Percentiles rank a stretch among this genome's conserved stretches.
Evolutionary conservation across 2,888 invertebrate genomes (phyloP).

Genomic region (Leptinotarsa peninsularis): DNA sequence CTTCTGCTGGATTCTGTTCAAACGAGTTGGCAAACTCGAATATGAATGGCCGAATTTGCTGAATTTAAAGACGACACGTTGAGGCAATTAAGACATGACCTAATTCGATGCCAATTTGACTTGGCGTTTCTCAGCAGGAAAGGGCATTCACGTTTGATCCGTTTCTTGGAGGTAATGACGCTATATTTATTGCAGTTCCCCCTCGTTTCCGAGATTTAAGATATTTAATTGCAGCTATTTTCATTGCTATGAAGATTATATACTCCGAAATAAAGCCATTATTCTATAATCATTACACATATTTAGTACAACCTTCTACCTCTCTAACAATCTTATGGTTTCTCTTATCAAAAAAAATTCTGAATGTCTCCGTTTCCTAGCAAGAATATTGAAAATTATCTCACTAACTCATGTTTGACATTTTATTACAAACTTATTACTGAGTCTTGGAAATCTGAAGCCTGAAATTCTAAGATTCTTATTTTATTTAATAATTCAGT

Average conservation of each 20-base stretch:
- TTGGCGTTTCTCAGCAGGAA: slow-evolving; percentile 2
- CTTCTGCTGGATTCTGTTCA: background rate
- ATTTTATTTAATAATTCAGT: too few relatives aligned
- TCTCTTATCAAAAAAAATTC: too few relatives aligned
- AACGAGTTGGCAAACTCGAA: slow-evolving; percentile 10
- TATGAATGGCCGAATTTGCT: slow-evolving; percentile 17
- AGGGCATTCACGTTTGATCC: slow-evolving; percentile 1
- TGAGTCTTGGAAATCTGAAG: too few relatives aligned
- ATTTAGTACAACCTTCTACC: too few relatives aligned
- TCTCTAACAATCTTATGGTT: too few relatives aligned
- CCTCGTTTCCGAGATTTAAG: background rate
- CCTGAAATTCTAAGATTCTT: too few relatives aligned
- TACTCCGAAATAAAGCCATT: background rate
- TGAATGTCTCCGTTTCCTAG: too few relatives aligned
- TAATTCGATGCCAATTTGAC: slow-evolving; percentile 10
- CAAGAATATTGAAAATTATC: too few relatives aligned
- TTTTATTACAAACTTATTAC: too few relatives aligned
- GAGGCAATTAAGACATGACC: background rate
- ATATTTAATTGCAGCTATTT: background rate
- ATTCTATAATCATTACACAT: background rate
- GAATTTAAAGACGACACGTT: slow-evolving; percentile 12
- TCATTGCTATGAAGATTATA: background rate
- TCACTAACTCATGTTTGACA: too few relatives aligned
- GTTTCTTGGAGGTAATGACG: background rate
- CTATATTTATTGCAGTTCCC: background rate